These are phyloP conservation scores for Rhodophaea formosa DNA, from an alignment of 2,888 invertebrate species.

Conservation along the genomic window DNA sequence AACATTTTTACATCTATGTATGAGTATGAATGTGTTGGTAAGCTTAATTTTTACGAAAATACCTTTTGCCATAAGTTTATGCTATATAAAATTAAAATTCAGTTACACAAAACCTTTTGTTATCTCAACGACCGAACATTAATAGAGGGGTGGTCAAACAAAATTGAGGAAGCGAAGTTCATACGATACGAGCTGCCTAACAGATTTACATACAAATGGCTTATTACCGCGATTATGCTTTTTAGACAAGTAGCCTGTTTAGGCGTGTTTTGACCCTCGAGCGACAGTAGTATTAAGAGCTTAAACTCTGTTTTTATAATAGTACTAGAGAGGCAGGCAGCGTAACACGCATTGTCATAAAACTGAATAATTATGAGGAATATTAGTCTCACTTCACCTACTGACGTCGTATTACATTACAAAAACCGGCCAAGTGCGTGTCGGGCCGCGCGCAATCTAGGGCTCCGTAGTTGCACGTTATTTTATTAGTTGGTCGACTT, in stretches of 20 bases:
- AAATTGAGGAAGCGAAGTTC: conserved; percentile 11
- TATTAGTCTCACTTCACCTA: conserved; percentile 1
- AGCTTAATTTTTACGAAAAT: too few relatives aligned
- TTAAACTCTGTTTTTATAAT: conserved; percentile 10
- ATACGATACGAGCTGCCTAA: conserved; percentile 9
- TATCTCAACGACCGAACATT: conserved; percentile 8
- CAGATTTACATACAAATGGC: conserved; percentile 19
- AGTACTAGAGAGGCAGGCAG: background rate
- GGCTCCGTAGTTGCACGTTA: too few relatives aligned
- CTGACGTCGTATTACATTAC: background rate
- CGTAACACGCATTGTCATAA: conserved; percentile 7
- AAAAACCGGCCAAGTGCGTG: too few relatives aligned
- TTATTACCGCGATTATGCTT: conserved; percentile 15
- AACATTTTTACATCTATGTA: too few relatives aligned
- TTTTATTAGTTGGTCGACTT: too few relatives aligned
- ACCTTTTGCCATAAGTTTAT: too few relatives aligned
- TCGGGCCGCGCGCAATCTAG: too few relatives aligned
- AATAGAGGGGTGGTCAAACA: conserved; percentile 5
- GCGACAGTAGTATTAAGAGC: conserved; percentile 10
- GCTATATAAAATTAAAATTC: background rate
- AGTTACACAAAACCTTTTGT: background rate
- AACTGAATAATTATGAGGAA: background rate
- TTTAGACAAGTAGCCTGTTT: conserved; percentile 1
- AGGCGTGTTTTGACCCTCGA: conserved; percentile 3
- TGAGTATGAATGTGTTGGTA: too few relatives aligned